phyloP scores from a whole-genome alignment of 2,113 vertebrate species.

The Takifugu flavidus region DNA sequence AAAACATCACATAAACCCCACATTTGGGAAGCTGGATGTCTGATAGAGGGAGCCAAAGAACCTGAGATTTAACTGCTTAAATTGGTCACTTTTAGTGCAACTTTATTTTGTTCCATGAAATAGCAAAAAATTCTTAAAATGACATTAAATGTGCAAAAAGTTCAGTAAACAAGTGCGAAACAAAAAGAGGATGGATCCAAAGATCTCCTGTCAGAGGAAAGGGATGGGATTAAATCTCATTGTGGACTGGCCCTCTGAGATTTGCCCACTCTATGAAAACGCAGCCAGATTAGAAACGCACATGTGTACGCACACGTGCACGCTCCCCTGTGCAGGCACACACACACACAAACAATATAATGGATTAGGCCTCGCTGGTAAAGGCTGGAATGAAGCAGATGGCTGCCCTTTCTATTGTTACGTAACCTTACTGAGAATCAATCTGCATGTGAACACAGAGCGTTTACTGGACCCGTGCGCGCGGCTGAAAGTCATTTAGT shows the following conservation, averaged over 20 bases:
- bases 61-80: not conserved
- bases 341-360: constrained; percentile 40
- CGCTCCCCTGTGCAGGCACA: constrained; percentile 16
- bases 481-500: not conserved
- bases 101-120: not conserved
- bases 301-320: constrained; percentile 2
- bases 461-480: constrained; percentile 2
- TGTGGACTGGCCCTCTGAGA: constrained; percentile 40
- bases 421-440: constrained; percentile 43
- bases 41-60: not conserved
- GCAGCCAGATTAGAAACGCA: constrained; percentile 49
- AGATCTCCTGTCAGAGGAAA: constrained; percentile 26
- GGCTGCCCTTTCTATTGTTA: constrained; percentile 61
- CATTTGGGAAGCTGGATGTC: not conserved
- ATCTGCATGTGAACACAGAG: constrained; percentile 20
- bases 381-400: constrained; percentile 61
- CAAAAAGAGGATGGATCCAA: constrained; percentile 9
- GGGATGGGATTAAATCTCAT: constrained; percentile 62
- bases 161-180: not conserved
- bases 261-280: constrained; percentile 51
- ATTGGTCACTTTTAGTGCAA: too few relatives aligned
- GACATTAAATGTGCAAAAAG: not conserved
- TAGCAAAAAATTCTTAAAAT: not conserved
- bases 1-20: not conserved
- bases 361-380: constrained; percentile 54